Conservation (phyloP, 2,888 invertebrate species). For the Eupithecia inturbata region DNA sequence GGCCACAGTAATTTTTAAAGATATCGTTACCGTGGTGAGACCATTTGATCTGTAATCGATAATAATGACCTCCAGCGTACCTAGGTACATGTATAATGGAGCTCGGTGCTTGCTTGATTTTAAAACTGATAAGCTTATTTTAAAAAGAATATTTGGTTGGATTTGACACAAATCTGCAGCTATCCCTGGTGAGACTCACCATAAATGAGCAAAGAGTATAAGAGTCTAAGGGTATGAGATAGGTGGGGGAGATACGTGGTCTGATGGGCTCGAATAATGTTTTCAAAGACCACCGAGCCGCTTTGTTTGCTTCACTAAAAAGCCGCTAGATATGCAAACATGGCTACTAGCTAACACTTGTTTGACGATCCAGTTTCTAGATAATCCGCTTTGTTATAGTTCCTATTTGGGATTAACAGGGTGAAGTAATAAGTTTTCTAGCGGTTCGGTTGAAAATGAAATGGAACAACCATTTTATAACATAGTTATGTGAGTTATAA, state of each 20-base stretch:
- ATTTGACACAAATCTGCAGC: neutral
- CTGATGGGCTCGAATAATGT: conserved; percentile 43
- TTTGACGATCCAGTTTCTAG: conserved; percentile 39
- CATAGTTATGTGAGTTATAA: neutral
- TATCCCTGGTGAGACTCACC: neutral
- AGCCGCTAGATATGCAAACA: conserved; percentile 59
- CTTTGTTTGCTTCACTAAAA: conserved; percentile 65
- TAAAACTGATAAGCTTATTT: neutral
- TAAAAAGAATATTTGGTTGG: neutral
- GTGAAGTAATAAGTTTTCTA: neutral
- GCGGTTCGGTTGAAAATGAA: neutral
- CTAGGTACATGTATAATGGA: too few species aligned
- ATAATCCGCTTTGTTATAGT: conserved; percentile 25
- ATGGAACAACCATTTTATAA: neutral
- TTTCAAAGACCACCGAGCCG: conserved; percentile 48
- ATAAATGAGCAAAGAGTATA: conserved; percentile 16
- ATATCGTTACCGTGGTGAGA: too few species aligned
- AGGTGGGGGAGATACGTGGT: conserved; percentile 38
- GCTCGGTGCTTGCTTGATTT: neutral
- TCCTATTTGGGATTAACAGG: conserved; percentile 1
- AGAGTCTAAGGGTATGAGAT: conserved; percentile 24
- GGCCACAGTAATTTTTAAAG: too few species aligned
- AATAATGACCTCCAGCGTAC: too few species aligned
- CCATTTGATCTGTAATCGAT: too few species aligned
- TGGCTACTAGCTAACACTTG: conserved; percentile 56